phyloP scores from a whole-genome alignment of 2,888 invertebrate species.

The Lithosia quadra region DNA sequence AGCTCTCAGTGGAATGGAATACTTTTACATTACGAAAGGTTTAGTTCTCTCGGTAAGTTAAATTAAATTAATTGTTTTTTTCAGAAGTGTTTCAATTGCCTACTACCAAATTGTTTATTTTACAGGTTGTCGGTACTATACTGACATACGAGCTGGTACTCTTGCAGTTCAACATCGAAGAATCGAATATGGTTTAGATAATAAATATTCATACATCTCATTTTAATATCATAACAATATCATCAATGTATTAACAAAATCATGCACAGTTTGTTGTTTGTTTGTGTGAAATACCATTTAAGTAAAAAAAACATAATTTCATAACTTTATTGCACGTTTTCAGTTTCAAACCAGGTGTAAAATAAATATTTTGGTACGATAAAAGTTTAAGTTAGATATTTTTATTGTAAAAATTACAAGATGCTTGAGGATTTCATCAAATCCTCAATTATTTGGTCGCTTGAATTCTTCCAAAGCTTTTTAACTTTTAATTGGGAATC shows the following conservation, averaged over 20 bases:
- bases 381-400: not conserved
- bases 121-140: conserved; percentile 70
- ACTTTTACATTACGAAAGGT: conserved; percentile 85
- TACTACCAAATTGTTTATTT: not conserved
- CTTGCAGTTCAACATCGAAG: conserved; percentile 61
- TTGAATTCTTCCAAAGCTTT: not conserved
- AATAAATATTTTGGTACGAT: not conserved
- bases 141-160: conserved; percentile 75
- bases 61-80: too few relatives aligned
- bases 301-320: not conserved
- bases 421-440: not conserved
- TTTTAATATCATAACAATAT: not conserved
- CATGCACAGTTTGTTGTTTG: not conserved
- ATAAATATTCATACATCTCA: not conserved
- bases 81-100: too few relatives aligned
- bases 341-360: too few relatives aligned
- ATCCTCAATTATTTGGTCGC: not conserved
- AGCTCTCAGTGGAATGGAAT: conserved; percentile 81
- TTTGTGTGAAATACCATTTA: not conserved
- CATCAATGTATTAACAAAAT: too few relatives aligned
- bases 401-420: not conserved
- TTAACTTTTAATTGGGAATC: conserved; percentile 4
- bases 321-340: not conserved
- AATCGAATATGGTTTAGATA: conserved; percentile 15
- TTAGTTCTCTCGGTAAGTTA: conserved; percentile 84